Evolutionary conservation across 2,113 vertebrate species (phyloP), one percentile per base, ranked within the genome.

Genomic region (Pteruthius melanotis): DNA sequence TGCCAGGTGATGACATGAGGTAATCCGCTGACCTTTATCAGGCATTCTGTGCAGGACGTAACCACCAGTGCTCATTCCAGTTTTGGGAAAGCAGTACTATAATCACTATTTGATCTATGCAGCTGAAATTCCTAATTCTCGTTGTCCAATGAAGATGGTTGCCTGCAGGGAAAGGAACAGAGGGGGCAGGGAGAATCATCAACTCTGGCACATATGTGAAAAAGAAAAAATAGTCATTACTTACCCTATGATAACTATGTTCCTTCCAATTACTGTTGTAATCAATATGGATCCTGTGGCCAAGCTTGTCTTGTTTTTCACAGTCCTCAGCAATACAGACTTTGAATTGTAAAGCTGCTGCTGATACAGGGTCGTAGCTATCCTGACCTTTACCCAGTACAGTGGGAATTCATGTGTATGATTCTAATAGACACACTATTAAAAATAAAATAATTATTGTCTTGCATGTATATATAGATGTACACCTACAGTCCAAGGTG

Each of bases 241-340:
- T 95, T 95, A 88, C 91, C 78, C 93, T 95, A 80, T 93, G 94
- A 95, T 93, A 95, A 94, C 93, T 86, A 91, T 80, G 93, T 82
- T 96, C 87, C 87, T 95, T 95, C 95, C 94, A 96, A 94, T 91
- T 97, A 90, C 82, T 87, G 81, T 71, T 94, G 84, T 93, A 96
- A 94, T 96, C 95, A 90, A 94, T 96, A 96, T 68, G 92, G 87
- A 95, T 95, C 94, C 95, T 85, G 95, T 92, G 92, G 94, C 90
- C 94, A 92, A 87, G 84, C 93, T 84, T 93, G 93, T 91, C 84
- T 95, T 87, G 64, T 91, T 94, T 96, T 96, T 93, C 92, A 91
- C 71, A 83, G 87, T 77, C 68, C 76, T 96, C 83, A 70, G 82
- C 81, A 83, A 92, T 80, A 86, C 76, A 78, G 90, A 66, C 87